Evolutionary conservation across 2,797 vertebrate genomes (phyloP).

Genomic region (Propithecus deckenii): DNA sequence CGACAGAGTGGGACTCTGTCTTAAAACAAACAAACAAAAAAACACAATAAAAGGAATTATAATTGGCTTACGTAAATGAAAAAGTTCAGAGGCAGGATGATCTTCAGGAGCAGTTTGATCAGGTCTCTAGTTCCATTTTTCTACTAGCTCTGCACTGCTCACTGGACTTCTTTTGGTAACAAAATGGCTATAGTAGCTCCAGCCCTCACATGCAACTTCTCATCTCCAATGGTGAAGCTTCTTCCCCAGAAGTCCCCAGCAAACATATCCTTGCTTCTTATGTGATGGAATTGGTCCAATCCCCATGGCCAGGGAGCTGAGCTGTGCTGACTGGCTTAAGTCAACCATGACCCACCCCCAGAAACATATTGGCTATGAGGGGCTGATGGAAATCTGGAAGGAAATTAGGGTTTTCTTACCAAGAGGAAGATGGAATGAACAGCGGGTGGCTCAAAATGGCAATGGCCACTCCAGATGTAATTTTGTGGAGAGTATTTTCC

Average conservation of each 20-base stretch:
- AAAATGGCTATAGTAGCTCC: neutral
- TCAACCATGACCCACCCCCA: neutral
- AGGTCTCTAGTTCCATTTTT: neutral
- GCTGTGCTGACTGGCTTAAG: neutral
- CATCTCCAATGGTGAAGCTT: neutral
- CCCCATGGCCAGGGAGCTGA: neutral
- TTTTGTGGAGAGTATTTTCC: neutral
- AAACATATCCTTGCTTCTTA: neutral
- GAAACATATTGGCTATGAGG: neutral
- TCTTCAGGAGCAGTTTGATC: neutral
- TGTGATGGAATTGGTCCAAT: neutral
- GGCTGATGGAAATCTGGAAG: neutral
- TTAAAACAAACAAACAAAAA: too few relatives aligned
- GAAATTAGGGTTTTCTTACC: neutral
- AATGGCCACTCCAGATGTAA: neutral
- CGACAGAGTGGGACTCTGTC: too few relatives aligned
- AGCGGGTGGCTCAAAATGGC: neutral
- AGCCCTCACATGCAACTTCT: neutral
- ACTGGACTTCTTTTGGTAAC: neutral
- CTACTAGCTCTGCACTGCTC: neutral
- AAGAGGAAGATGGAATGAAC: neutral
- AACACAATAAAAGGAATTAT: neutral
- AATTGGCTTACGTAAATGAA: neutral
- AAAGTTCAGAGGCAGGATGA: neutral
- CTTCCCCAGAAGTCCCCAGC: neutral